Evolutionary conservation across 2,888 invertebrate genomes (phyloP), one percentile per base, ranked within the genome.

Genomic region (Apodemia hepburni): DNA sequence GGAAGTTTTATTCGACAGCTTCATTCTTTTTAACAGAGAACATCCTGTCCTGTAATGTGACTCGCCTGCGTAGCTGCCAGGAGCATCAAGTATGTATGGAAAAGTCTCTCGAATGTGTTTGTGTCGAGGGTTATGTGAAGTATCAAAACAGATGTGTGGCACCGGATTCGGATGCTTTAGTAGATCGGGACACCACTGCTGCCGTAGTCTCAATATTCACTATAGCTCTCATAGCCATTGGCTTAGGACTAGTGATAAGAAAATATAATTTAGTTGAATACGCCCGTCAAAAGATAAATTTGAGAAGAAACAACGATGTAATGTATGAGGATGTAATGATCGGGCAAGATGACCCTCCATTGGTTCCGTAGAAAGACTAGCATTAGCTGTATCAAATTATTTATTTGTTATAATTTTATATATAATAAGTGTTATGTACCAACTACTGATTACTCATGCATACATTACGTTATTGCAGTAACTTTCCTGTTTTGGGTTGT

Each of bases 321-420:
- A 87, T 88, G 81, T 92, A 92, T 47, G 92, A 92, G 72, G 92
- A 92, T 71, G 92, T 92, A n/a, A 92, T 92, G 92, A 92, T 92
- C 57, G 92, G 92, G 2, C 89, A 91, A 63, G 92, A 92, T 63
- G 92, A 92, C 69, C 92, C 92, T 0, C 92, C 92, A 0, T 79
- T 92, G 60, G 86, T 85, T 68, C 92, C 88, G 45, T 92, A 85
- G 72, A 22, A 22, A 27, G 8, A 22, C 4, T 67, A 70, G 70
- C 70, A 65, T 54, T 38, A 65, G 65, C 60, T 59, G 49, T 62
- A 35, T 59, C 54, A 45, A 64, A 61, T 73, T 69, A 73, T 69
- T 70, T 72, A 71, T 75, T 64, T 64, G 64, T 61, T 51, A 51
- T 18, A 51, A 22, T 54, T 27, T 54, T 54, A 27, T 54, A 18